These are phyloP conservation scores for Drosophila borealis DNA, from an alignment of 2,888 invertebrate genomes.

Conservation along the genomic window DNA sequence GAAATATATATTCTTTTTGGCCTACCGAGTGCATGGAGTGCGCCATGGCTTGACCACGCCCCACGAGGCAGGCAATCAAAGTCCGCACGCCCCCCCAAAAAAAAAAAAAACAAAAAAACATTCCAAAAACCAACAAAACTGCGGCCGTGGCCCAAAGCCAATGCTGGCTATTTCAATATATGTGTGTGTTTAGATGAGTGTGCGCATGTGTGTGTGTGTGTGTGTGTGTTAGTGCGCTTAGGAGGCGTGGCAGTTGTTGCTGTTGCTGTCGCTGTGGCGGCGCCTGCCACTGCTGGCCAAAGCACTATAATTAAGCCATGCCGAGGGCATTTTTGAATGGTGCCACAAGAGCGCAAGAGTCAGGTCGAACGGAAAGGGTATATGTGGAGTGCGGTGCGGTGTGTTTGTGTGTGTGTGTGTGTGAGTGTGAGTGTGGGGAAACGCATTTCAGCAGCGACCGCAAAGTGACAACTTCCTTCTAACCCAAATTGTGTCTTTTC, in stretches of 20 bases:
- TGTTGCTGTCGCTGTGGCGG: constrained; percentile 56
- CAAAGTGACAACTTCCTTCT: constrained; percentile 72
- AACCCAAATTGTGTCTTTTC: constrained; percentile 63
- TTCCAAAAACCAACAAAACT: constrained; percentile 46
- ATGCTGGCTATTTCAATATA: constrained; percentile 25
- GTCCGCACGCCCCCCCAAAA: constrained; percentile 36
- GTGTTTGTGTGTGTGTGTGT: neutral
- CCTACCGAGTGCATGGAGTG: too few relatives aligned
- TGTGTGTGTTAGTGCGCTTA: constrained; percentile 44
- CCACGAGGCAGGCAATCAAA: constrained; percentile 26
- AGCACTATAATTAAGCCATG: constrained; percentile 84
- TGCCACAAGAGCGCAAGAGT: constrained; percentile 48
- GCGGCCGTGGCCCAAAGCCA: constrained; percentile 62
- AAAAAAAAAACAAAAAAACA: constrained; percentile 26
- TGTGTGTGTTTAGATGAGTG: neutral
- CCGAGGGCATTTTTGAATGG: constrained; percentile 77
- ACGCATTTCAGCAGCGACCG: constrained; percentile 3
- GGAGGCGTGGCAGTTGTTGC: constrained; percentile 66
- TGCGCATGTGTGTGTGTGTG: constrained; percentile 7
- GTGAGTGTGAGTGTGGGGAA: neutral
- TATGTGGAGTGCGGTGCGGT: neutral
- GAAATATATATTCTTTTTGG: too few relatives aligned
- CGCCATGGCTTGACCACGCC: constrained; percentile 42
- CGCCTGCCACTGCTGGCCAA: constrained; percentile 74
- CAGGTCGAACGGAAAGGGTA: constrained; percentile 12